phyloP scores from a whole-genome alignment of 2,113 vertebrate genomes.

The Pelvicachromis taeniatus region DNA sequence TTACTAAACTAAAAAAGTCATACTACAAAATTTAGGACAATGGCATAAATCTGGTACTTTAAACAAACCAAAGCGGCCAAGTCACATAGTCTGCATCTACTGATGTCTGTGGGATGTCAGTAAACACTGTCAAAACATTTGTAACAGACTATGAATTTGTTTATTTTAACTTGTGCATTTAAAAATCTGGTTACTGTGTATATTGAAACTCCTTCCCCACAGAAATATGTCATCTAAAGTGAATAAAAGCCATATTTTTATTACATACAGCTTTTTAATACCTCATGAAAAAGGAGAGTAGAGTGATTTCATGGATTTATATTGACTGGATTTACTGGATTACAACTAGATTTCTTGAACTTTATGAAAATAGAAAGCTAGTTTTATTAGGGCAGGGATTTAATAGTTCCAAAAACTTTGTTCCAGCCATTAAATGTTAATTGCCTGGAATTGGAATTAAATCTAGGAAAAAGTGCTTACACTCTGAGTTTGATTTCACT shows the following conservation, averaged over 20 bases:
- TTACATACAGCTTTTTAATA: neutral
- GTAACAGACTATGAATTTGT: neutral
- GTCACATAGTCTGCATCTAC: neutral
- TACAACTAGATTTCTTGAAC: neutral
- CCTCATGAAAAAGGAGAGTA: neutral
- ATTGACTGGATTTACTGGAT: neutral
- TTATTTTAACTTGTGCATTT: rapidly evolving
- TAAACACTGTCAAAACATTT: neutral
- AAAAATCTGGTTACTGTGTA: neutral
- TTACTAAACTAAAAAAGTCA: neutral
- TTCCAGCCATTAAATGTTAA: neutral
- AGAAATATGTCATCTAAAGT: neutral
- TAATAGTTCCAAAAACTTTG: neutral
- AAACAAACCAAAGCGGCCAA: neutral
- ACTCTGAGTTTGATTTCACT: neutral
- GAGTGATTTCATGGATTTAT: neutral
- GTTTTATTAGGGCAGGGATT: neutral
- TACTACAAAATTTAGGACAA: rapidly evolving
- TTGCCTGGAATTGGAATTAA: neutral
- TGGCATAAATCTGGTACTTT: neutral
- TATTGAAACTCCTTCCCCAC: rapidly evolving
- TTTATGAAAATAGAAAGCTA: neutral
- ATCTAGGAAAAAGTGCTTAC: neutral
- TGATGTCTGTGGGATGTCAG: neutral
- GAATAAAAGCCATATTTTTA: neutral